Evolutionary conservation across 2,888 invertebrate species (phyloP), one percentile per base, ranked within the genome.

Genomic region (Oligia latruncula): DNA sequence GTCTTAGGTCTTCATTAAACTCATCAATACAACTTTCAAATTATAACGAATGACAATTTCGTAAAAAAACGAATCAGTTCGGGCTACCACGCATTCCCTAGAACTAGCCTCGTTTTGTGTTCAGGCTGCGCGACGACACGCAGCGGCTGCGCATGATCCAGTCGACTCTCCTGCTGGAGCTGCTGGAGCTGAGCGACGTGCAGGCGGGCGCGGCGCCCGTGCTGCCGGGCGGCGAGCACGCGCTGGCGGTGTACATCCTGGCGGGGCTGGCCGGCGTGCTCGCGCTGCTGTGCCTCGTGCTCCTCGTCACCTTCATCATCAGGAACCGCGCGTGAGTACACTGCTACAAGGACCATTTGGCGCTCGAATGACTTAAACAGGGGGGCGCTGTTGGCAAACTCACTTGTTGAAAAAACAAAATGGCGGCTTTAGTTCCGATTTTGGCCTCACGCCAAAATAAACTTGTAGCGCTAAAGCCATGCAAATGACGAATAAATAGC

Each of bases 251-350:
- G 65, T 97, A 97, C 86, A 96, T 97, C 87, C 94, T 98, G 46
- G 97, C 97, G 0, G 97, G 96, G 1, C 93, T 98, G 11, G 94
- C 98, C 2, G 97, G 95, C 0, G 88, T 97, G 1, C 92, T 97
- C 0, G 97, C 96, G 60, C 87, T 97, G 68, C 90, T 97, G 78
- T 94, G 94, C 78, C 81, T 96, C 15, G 86, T 95, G 35, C 93
- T 98, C 78, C 91, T 97, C 6, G 89, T 97, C 3, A 95, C 97
- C 0, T 98, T 97, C 92, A 93, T 97, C 80, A 82, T 97, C 71
- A 97, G 97, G 92, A 97, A 97, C 0, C 96, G 97, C 91, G 95
- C 97, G 98, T 98, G 74, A 95, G 96, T 94, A 74, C 13, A 46
- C 35, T 2, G 35, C 40, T 40, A 11, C 40, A 60, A 58, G 1